phyloP scores from a whole-genome alignment of 1,140 invertebrate species.

The Psix sp. region DNA sequence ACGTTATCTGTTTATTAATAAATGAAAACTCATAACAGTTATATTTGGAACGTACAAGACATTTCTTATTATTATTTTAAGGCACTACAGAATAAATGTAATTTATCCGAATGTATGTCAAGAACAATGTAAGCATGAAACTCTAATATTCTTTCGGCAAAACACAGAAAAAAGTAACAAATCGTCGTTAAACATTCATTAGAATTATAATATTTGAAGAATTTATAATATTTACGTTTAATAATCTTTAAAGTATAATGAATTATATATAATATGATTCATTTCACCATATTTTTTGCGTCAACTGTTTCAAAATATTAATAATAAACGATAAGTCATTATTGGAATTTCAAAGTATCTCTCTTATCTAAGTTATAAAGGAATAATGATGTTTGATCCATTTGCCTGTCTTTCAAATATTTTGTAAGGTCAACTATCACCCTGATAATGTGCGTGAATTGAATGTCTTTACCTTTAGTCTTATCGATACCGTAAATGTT shows the following conservation, averaged over 20 bases:
- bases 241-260: too few relatives aligned
- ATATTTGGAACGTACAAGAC: not conserved
- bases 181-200: too few relatives aligned
- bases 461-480: too few relatives aligned
- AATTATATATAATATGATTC: too few relatives aligned
- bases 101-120: constrained; percentile 15
- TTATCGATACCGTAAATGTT: too few relatives aligned
- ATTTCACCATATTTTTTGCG: too few relatives aligned
- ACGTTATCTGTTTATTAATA: too few relatives aligned
- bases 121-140: constrained; percentile 12
- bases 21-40: too few relatives aligned
- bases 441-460: constrained; percentile 17
- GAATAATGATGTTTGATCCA: constrained; percentile 14
- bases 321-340: constrained; percentile 19
- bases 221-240: too few relatives aligned
- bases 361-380: constrained; percentile 12
- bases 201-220: too few relatives aligned
- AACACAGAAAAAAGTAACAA: not conserved
- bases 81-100: constrained; percentile 9
- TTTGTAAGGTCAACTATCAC: constrained; percentile 30
- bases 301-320: too few relatives aligned
- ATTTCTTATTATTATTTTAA: constrained; percentile 1
- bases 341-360: constrained; percentile 20
- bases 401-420: constrained; percentile 11
- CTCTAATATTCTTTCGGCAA: constrained; percentile 1